Evolutionary conservation across 1,140 invertebrate species (phyloP), one percentile per base, ranked within the genome.

Genomic region (Dendroctonus valens): DNA sequence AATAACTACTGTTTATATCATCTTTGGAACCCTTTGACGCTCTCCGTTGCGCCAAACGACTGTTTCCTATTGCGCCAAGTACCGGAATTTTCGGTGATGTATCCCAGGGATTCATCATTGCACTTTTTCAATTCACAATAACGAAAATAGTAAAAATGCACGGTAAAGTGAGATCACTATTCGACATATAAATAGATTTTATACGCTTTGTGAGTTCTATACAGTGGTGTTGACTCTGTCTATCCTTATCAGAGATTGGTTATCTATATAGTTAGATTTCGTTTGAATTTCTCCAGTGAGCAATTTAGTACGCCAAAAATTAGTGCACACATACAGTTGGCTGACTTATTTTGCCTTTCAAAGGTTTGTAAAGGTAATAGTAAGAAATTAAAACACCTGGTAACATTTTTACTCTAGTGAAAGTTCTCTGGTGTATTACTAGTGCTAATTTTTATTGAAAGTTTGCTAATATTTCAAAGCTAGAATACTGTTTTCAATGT

Each of bases 31-130:
- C 70, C 52, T 61, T 70, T 7, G 70, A 73, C 6, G 70, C 70
- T 50, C 75, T 59, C 44, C 75, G 63, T 59, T 72, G 66, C 26
- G 69, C 73, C 7, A 77, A 42, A 8, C 11, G 38, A 68, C 76
- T 77, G 46, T 72, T 14, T 8, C 40, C 49, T 9, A 75, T 70
- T 26, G 69, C 64, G 11, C 55, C 63, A 8, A 69, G 41, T n/a
- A 61, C 38, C 12, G 51, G 41, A 38, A 60, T 65, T 54, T 12
- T 54, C 55, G 44, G 41, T 15, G 41, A 70, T 39, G 48, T 39
- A 12, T 58, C 62, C 61, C 51, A 62, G 7, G 7, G 49, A 53
- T 42, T 54, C 48, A 63, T 53, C n/a, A 12, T 51, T 41, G n/a
- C 41, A 40, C 46, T 14, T 11, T n/a, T 4, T 11, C 7, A 48